Percentiles rank a stretch among this genome's conserved stretches.
phyloP scores from a whole-genome alignment of 1,140 invertebrate genomes.

The Trypoxylus dichotomus region DNA sequence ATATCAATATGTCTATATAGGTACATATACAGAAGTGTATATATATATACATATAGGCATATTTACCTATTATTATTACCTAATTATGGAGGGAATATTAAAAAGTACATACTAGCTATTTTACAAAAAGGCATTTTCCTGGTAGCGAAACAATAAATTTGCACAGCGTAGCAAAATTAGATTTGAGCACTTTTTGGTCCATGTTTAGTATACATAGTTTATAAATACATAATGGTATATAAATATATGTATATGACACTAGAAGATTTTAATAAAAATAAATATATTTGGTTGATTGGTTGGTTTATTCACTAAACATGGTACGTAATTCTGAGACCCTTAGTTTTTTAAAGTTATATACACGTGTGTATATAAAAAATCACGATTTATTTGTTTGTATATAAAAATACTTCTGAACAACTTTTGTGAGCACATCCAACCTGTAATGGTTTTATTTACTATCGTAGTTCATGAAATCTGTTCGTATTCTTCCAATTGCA shows the following conservation, averaged over 20 bases:
- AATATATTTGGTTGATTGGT: constrained; percentile 41
- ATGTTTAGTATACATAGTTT: constrained; percentile 39
- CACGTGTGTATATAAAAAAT: constrained; percentile 23
- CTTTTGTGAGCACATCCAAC: not conserved
- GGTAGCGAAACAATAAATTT: constrained; percentile 45
- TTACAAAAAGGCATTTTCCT: constrained; percentile 48
- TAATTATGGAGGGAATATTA: constrained; percentile 50
- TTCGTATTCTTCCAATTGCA: not conserved
- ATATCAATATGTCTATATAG: not conserved
- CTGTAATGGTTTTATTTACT: not conserved
- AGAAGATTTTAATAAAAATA: constrained; percentile 39
- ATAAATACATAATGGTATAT: constrained; percentile 34
- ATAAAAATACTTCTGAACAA: not conserved
- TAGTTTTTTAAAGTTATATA: constrained; percentile 4
- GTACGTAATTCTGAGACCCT: constrained; percentile 29
- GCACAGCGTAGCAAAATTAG: constrained; percentile 44
- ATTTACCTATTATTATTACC: constrained; percentile 25
- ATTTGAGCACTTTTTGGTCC: constrained; percentile 41
- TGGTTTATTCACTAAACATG: constrained; percentile 42
- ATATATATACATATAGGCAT: too few relatives aligned
- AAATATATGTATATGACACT: constrained; percentile 38
- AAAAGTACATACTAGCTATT: constrained; percentile 42
- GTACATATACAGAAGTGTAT: too few relatives aligned
- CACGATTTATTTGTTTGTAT: constrained; percentile 22
- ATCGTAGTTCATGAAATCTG: constrained; percentile 25